phyloP scores from a whole-genome alignment of 2,888 invertebrate genomes.

The Branchellion lobata region DNA sequence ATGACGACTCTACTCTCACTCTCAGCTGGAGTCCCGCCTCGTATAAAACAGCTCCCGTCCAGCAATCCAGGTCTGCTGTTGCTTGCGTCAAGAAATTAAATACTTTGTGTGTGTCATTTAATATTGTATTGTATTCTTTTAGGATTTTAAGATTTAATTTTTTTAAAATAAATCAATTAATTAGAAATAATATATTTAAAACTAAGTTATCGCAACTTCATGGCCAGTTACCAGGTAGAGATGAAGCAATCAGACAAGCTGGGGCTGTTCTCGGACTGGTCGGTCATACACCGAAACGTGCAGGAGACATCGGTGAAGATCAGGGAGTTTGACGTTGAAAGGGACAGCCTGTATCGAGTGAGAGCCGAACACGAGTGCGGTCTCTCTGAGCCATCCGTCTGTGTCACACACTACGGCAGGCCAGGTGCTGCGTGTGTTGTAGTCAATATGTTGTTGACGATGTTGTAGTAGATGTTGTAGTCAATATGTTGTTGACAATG shows the following conservation, averaged over 20 bases:
- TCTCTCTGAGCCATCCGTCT: conserved; percentile 91
- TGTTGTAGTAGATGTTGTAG: no score
- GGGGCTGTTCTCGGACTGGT: conserved; percentile 79
- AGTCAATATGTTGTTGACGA: no score
- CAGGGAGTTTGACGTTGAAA: conserved; percentile 75
- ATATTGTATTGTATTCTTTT: no score
- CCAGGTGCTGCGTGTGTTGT: no score
- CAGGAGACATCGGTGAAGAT: conserved; percentile 55
- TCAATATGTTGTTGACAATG: no score
- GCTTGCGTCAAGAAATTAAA: no score
- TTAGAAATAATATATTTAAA: no score
- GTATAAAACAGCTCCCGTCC: background rate
- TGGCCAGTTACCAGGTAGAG: conserved; percentile 58
- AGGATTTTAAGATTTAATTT: no score
- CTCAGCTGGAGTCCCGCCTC: conserved; percentile 55
- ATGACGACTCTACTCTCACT: conserved; percentile 54
- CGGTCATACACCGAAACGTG: conserved; percentile 68
- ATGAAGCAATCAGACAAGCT: conserved; percentile 72
- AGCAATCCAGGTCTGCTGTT: background rate
- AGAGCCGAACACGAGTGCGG: conserved; percentile 95
- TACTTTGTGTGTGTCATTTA: no score
- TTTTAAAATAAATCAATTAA: no score
- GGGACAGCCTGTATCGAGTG: conserved; percentile 91
- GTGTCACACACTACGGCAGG: conserved; percentile 66
- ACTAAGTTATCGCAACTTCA: no score